Evolutionary conservation across 2,113 vertebrate species (phyloP).

Genomic region (Bubo bubo): DNA sequence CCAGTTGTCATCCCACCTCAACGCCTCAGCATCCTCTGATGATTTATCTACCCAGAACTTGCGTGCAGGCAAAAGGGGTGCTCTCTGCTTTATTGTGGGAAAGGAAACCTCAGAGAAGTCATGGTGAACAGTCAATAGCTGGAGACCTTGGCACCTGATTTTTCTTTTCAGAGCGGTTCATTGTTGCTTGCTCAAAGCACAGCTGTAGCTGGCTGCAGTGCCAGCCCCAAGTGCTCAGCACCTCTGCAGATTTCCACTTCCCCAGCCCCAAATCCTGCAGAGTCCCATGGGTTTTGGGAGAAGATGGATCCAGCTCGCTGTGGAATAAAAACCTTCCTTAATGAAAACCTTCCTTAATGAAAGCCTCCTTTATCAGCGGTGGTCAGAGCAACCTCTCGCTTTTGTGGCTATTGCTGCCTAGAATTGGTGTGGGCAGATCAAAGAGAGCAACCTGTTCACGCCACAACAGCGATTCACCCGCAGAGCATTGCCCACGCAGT

Average conservation of each 20-base stretch:
- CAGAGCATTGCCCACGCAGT: background rate
- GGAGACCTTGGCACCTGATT: background rate
- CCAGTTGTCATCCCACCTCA: background rate
- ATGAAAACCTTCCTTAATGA: background rate
- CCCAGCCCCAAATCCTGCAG: background rate
- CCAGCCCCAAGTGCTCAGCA: background rate
- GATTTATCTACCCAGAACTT: background rate
- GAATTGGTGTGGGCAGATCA: background rate
- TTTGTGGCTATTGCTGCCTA: accelerated
- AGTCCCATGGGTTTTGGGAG: background rate
- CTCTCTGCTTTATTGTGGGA: constrained; percentile 26
- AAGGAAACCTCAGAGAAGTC: constrained; percentile 25
- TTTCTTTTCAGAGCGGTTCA: background rate
- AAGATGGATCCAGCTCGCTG: background rate
- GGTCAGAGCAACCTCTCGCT: background rate
- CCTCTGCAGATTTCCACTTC: background rate
- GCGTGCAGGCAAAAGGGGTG: background rate
- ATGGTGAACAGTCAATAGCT: background rate
- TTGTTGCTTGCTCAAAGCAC: background rate
- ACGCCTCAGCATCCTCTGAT: background rate
- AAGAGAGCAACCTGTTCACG: background rate
- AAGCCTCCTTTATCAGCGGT: background rate
- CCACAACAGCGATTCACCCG: background rate
- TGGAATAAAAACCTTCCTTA: background rate
- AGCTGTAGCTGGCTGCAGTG: background rate